Evolutionary conservation across 1,140 invertebrate genomes (phyloP).

Genomic region (Aradophagus sp.): DNA sequence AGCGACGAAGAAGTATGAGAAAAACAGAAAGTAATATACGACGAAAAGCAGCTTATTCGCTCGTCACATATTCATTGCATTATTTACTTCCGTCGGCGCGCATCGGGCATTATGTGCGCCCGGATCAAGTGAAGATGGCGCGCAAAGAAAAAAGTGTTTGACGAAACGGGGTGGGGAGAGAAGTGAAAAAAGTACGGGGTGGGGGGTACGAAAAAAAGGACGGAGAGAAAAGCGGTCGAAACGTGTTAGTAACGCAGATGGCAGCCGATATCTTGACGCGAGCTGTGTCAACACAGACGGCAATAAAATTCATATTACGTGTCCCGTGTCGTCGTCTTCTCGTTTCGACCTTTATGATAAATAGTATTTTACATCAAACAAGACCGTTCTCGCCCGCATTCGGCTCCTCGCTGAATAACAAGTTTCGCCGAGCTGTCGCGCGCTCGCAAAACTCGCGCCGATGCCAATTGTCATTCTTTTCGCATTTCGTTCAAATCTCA

Average conservation of each 20-base stretch:
- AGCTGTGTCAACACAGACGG: conserved; percentile 65
- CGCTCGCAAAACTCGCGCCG: too few relatives aligned
- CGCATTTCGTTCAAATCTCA: too few relatives aligned
- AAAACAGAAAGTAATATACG: background rate
- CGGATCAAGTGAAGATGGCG: conserved; percentile 27
- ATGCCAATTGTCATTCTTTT: too few relatives aligned
- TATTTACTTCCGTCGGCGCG: conserved; percentile 40
- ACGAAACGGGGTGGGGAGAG: background rate
- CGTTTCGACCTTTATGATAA: conserved; percentile 54
- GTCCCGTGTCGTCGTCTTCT: conserved; percentile 52
- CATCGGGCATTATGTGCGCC: conserved; percentile 23
- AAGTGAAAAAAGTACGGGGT: background rate
- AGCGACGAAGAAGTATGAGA: background rate
- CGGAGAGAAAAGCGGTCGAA: conserved; percentile 40
- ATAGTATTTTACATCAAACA: conserved; percentile 51
- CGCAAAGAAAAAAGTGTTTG: conserved; percentile 10
- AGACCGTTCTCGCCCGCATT: conserved; percentile 35
- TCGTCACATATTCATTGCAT: conserved; percentile 43
- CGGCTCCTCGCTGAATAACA: conserved; percentile 21
- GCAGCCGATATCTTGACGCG: conserved; percentile 62
- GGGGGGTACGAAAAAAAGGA: conserved; percentile 1
- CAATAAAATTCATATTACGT: conserved; percentile 64
- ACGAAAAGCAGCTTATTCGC: conserved; percentile 22
- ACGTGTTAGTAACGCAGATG: conserved; percentile 58
- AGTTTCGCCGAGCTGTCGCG: too few relatives aligned